Percentiles rank a stretch among this genome's conserved stretches.
phyloP scores from a whole-genome alignment of 2,113 vertebrate species.

The Aythya baeri region DNA sequence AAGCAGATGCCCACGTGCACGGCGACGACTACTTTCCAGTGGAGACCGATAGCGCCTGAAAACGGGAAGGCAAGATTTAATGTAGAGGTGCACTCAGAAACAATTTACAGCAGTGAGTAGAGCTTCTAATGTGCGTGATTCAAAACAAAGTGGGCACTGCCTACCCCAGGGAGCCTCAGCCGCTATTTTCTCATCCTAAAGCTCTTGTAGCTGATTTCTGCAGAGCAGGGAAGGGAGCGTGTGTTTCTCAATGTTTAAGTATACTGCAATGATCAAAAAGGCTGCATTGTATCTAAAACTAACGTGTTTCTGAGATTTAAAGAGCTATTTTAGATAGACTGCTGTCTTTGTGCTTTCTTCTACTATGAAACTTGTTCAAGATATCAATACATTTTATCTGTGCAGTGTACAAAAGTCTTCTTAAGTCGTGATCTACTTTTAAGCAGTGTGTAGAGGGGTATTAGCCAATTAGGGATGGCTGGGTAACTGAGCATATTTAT shows the following conservation, averaged over 20 bases:
- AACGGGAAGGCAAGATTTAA: neutral
- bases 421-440: neutral
- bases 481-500: neutral
- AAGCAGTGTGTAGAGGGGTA: neutral
- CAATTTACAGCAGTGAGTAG: neutral
- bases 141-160: neutral
- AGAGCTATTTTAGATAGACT: neutral
- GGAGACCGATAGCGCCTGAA: neutral
- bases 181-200: neutral
- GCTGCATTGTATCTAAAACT: neutral
- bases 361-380: neutral
- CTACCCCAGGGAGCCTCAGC: neutral
- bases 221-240: accelerated
- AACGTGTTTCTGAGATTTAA: neutral
- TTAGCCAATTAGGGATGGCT: constrained; percentile 7
- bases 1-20: accelerated
- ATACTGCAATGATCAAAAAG: accelerated
- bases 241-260: accelerated
- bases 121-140: neutral
- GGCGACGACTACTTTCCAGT: neutral
- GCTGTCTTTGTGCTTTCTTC: neutral
- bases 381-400: constrained; percentile 3
- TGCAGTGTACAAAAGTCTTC: neutral
- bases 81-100: neutral
- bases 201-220: neutral